Percentiles rank a stretch among this genome's conserved stretches.
Conservation (phyloP, 2,888 invertebrate species). For the Macrophya alboannulata region DNA sequence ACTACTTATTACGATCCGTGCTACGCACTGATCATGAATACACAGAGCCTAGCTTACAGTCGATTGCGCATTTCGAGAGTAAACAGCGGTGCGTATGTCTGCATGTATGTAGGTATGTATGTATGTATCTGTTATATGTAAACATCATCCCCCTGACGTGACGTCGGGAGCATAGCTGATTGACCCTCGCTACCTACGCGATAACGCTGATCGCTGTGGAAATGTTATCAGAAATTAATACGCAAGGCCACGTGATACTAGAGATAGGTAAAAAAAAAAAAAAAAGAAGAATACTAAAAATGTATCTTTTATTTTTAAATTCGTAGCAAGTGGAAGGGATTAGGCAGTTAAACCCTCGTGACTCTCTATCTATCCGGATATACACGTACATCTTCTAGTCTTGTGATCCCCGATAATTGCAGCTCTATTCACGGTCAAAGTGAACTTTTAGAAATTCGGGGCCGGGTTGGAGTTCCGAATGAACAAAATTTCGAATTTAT, state of each 20-base stretch:
- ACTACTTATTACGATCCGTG: background rate
- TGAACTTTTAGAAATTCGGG: slow-evolving; percentile 1
- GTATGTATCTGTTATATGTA: background rate
- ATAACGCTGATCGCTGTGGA: background rate
- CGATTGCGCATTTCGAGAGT: slow-evolving; percentile 3
- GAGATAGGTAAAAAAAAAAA: background rate
- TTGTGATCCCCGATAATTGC: background rate
- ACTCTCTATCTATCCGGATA: background rate
- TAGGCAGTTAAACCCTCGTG: background rate
- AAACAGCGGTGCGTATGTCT: background rate
- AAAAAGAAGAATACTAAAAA: background rate
- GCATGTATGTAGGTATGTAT: background rate
- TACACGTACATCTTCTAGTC: background rate
- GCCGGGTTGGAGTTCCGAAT: too few relatives aligned
- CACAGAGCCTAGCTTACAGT: background rate
- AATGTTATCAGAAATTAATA: slow-evolving; percentile 7
- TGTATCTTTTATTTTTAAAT: background rate
- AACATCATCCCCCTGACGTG: background rate
- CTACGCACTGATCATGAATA: background rate
- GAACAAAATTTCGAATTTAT: too few relatives aligned
- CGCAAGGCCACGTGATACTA: background rate
- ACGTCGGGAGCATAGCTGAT: background rate
- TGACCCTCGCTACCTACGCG: slow-evolving; percentile 3
- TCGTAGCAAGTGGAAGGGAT: background rate
- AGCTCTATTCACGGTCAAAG: slow-evolving; percentile 27